Evolutionary conservation across 1,140 invertebrate genomes (phyloP), one percentile per base, ranked within the genome.

Genomic region (Apis florea): DNA sequence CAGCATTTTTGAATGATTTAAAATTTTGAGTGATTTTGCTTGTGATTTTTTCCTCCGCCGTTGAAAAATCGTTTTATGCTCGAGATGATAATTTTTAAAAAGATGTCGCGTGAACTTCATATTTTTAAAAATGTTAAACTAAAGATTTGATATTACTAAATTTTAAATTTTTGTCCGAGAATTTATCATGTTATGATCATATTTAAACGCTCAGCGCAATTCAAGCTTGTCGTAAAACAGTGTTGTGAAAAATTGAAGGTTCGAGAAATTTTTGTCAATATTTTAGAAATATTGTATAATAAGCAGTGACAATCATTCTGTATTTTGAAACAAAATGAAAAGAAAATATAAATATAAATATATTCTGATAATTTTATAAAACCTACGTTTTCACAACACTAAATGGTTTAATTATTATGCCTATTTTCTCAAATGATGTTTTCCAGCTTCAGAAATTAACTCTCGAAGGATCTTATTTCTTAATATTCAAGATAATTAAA

Each of bases 211-310:
- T 73, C 68, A 40, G 49, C 58, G 77, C 69, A 63, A 53, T 63
- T 79, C 47, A 64, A 73, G 70, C 78, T 80, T 80, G 61, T 19
- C 40, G 58, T 79, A 56, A 79, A 58, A 67, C 15, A 24, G 68
- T 79, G 66, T 80, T 71, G 51, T 61, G 58, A 75, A 77, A 47
- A 78, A 10, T 51, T 63, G 21, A 75, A 77, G 82, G 68, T 77
- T 59, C 17, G 19, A 40, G 17, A 17, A 61, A 40, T 53, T 31
- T 40, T 40, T 2, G 40, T 17, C 15, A 21, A 75, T 53, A 53
- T 31, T 75, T 54, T 53, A 10, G 2, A 53, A 66, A 31, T n/a
- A 9, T 51, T 66, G 61, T n/a, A 75, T 21, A n/a, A 64, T 76
- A 51, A 40, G 51, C 74, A 76, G n/a, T 47, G 61, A 67, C 61